Evolutionary conservation across 2,888 invertebrate species (phyloP).

Genomic region (Rugalucina vietnamica): DNA sequence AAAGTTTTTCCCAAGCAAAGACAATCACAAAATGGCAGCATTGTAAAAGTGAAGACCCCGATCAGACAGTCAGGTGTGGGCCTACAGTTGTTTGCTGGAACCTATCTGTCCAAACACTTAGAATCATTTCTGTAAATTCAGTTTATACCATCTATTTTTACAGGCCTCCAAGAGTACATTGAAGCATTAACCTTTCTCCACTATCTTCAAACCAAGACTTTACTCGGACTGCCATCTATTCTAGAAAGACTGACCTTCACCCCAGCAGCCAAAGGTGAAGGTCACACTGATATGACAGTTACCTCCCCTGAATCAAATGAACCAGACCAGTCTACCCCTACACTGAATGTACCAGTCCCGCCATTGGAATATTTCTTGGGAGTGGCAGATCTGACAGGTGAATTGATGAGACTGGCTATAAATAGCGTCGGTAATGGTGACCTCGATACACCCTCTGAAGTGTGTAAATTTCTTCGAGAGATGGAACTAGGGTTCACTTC

Average conservation of each 20-base stretch:
- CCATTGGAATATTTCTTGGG: conserved; percentile 89
- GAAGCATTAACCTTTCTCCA: conserved; percentile 93
- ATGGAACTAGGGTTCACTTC: conserved; percentile 86
- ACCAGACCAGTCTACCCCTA: background rate
- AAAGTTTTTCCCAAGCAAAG: too few species aligned
- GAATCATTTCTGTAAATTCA: too few species aligned
- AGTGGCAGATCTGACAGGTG: conserved; percentile 94
- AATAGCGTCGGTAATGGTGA: conserved; percentile 89
- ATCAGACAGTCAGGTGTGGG: too few species aligned
- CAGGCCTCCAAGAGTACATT: conserved; percentile 91
- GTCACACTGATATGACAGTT: background rate
- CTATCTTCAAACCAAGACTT: conserved; percentile 87
- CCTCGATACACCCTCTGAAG: conserved; percentile 82
- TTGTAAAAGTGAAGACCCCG: too few species aligned
- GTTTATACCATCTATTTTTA: too few species aligned
- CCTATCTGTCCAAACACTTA: too few species aligned
- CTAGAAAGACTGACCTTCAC: conserved; percentile 71
- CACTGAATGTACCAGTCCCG: conserved; percentile 74
- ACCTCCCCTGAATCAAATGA: background rate
- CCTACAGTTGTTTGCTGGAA: too few species aligned
- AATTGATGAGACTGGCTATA: conserved; percentile 95
- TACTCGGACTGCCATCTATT: conserved; percentile 88
- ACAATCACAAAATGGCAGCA: too few species aligned
- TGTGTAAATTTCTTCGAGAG: conserved; percentile 89
- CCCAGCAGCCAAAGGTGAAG: background rate